These are phyloP conservation scores for Heterodera carotae DNA, from an alignment of 1,140 invertebrate species.

Conservation along the genomic window DNA sequence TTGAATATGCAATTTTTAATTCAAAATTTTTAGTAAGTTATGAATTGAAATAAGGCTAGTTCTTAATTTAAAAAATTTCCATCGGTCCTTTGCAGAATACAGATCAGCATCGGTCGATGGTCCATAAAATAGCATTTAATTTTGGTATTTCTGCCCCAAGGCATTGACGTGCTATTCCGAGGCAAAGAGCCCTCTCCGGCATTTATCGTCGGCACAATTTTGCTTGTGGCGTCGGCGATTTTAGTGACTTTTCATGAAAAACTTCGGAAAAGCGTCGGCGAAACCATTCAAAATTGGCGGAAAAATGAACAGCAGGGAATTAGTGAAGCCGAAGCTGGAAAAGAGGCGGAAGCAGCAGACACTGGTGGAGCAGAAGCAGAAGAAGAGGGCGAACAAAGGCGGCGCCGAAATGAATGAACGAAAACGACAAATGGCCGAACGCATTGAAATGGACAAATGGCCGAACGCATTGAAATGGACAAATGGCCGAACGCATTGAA, in stretches of 20 bases:
- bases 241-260: conserved; percentile 45
- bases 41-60: no score
- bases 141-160: conserved; percentile 37
- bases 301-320: background rate
- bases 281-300: background rate
- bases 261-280: background rate
- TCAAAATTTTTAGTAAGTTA: no score
- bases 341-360: no score
- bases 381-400: background rate
- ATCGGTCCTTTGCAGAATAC: conserved; percentile 60
- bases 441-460: no score
- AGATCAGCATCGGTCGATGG: conserved; percentile 52
- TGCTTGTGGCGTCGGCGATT: conserved; percentile 54
- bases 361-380: no score
- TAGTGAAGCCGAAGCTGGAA: background rate
- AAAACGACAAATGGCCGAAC: no score
- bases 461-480: no score
- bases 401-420: no score
- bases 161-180: conserved; percentile 55
- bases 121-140: background rate
- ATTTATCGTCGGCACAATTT: conserved; percentile 51
- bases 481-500: no score
- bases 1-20: no score
- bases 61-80: no score
- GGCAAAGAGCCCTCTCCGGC: conserved; percentile 34